Evolutionary conservation across 2,888 invertebrate species (phyloP).

Genomic region (Hydroisotoma schaefferi): DNA sequence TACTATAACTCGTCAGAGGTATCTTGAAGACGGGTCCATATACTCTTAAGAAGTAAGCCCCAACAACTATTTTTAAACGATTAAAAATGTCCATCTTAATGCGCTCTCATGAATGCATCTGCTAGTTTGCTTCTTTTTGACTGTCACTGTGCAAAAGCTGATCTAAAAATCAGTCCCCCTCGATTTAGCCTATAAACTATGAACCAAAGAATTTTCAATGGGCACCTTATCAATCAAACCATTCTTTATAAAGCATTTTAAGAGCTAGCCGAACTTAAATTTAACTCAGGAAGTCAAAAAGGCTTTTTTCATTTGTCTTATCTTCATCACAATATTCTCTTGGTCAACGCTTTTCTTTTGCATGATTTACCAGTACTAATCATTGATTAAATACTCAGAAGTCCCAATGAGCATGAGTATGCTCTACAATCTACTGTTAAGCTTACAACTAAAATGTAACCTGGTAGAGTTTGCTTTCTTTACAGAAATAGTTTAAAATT

Average conservation of each 20-base stretch:
- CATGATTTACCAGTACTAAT: neutral
- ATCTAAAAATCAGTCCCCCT: too few species aligned
- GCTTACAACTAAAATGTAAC: neutral
- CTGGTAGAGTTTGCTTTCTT: neutral
- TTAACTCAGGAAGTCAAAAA: constrained; percentile 1
- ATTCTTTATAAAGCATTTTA: constrained; percentile 13
- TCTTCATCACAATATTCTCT: neutral
- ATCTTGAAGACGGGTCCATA: too few species aligned
- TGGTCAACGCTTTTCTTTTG: neutral
- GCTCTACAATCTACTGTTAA: neutral
- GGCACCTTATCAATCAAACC: constrained; percentile 36
- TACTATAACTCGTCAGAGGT: too few species aligned
- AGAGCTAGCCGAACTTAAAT: neutral
- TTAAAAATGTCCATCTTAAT: too few species aligned
- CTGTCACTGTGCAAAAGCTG: too few species aligned
- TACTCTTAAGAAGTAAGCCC: neutral
- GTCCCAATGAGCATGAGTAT: neutral
- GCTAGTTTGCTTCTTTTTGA: too few species aligned
- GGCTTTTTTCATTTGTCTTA: neutral
- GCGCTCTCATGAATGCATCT: too few species aligned
- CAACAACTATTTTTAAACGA: too few species aligned
- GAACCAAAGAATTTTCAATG: constrained; percentile 17
- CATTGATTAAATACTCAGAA: neutral
- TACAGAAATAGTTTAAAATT: neutral
- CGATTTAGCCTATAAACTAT: neutral